Evolutionary conservation across 2,113 vertebrate genomes (phyloP).

Genomic region (Bothrops jararaca): DNA sequence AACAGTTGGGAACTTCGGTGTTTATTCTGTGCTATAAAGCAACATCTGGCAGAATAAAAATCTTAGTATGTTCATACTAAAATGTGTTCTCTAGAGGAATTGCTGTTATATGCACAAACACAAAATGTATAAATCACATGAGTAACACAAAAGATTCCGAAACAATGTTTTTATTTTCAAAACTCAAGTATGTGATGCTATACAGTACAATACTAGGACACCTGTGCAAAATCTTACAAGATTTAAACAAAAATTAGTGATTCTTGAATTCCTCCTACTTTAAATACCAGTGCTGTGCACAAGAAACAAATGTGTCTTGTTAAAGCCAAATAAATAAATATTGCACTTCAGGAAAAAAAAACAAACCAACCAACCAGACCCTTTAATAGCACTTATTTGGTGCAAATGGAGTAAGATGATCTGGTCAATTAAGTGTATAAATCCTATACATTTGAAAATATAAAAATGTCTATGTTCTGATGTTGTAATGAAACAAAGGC

Average conservation of each 20-base stretch:
- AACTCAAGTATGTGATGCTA: constrained; percentile 81
- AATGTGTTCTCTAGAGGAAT: background rate
- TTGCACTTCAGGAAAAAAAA: constrained; percentile 71
- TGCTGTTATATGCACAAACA: background rate
- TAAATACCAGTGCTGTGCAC: constrained; percentile 71
- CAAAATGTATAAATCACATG: constrained; percentile 8
- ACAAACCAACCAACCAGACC: background rate
- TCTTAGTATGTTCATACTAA: background rate
- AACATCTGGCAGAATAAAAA: background rate
- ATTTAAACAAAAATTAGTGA: constrained; percentile 72
- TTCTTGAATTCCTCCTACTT: constrained; percentile 59
- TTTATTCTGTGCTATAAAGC: background rate
- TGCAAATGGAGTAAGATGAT: constrained; percentile 48
- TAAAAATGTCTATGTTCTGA: constrained; percentile 2
- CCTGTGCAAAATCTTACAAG: constrained; percentile 77
- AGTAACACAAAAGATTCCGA: constrained; percentile 47
- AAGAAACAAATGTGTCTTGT: constrained; percentile 61
- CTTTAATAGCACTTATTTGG: constrained; percentile 30
- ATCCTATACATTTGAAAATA: background rate
- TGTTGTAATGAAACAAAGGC: background rate
- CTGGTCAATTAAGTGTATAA: constrained; percentile 32
- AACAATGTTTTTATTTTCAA: constrained; percentile 83
- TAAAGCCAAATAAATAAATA: constrained; percentile 71
- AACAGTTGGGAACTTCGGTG: background rate
- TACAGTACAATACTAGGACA: constrained; percentile 77